These are phyloP conservation scores for Mactromeris polynyma DNA, from an alignment of 2,888 invertebrate species.

Conservation along the genomic window DNA sequence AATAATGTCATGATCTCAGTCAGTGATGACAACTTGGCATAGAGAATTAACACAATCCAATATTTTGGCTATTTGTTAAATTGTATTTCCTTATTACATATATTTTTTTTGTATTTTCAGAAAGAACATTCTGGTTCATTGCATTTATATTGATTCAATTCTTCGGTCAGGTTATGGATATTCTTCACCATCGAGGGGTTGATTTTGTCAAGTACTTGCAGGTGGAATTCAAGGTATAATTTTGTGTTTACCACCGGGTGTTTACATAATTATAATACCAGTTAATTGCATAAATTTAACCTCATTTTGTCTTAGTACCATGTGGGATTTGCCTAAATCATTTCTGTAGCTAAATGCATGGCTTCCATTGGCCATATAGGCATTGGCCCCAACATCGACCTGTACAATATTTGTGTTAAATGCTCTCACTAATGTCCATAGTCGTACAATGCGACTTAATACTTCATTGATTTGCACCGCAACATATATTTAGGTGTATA, in stretches of 20 bases:
- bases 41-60: too few relatives aligned
- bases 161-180: constrained; percentile 24
- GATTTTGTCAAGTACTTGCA: constrained; percentile 36
- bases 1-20: too few relatives aligned
- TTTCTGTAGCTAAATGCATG: not conserved
- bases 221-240: constrained; percentile 29
- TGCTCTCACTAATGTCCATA: too few relatives aligned
- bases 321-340: not conserved
- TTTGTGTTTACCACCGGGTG: not conserved
- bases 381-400: not conserved
- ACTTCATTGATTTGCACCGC: too few relatives aligned
- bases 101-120: too few relatives aligned
- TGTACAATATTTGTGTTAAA: not conserved
- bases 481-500: too few relatives aligned
- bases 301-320: not conserved
- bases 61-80: too few relatives aligned
- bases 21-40: too few relatives aligned
- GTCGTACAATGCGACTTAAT: too few relatives aligned
- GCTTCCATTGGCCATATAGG: not conserved
- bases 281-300: not conserved
- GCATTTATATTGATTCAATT: too few relatives aligned
- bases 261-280: not conserved
- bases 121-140: too few relatives aligned
- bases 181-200: constrained; percentile 35
- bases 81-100: too few relatives aligned